Evolutionary conservation across 2,113 vertebrate genomes (phyloP), one percentile per base, ranked within the genome.

Genomic region (Zosterops borbonicus): DNA sequence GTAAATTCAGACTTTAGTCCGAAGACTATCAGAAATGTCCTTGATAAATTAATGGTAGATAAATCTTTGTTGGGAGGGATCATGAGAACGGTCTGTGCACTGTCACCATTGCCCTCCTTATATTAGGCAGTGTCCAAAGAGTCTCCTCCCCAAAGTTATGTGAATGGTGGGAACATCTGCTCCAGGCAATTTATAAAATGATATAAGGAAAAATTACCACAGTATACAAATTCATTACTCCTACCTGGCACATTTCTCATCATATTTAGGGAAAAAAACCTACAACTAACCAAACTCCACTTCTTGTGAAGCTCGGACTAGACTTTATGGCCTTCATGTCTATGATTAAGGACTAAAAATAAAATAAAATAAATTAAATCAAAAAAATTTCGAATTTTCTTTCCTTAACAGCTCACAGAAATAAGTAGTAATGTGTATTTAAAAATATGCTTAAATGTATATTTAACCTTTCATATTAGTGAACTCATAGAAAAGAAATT

Each of bases 181-280:
- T 79, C 64, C 71, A 76, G 49, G 9, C 8, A 76, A 20, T 55
- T 28, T 29, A 15, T 37, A 47, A 65, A 68, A 33, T 63, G 1
- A 22, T 77, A 7, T n/a, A 62, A 62, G 20, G 64, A 84, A 77
- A 83, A 86, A n/a, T 49, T 82, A 18, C 17, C 4, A 39, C 24
- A 41, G 14, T 13, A 47, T 60, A 15, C 6, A 63, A 56, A 11
- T 52, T 82, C 20, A 44, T 82, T 39, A 25, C 7, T 50, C 8
- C 27, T 89, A 67, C 39, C 9, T 53, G 75, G 19, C 5, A 49
- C 16, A 39, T 27, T 81, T 1, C 41, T 90, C 15, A 33, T 29
- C 5, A 33, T 41, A 63, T 35, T 65, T 55, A 63, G 35, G 11
- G 2, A 60, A 50, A 59, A 55, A 55, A 3, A 0, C 0, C 2